Conservation (phyloP, 2,113 vertebrate species). For the Dolichallabes microphthalmus region DNA sequence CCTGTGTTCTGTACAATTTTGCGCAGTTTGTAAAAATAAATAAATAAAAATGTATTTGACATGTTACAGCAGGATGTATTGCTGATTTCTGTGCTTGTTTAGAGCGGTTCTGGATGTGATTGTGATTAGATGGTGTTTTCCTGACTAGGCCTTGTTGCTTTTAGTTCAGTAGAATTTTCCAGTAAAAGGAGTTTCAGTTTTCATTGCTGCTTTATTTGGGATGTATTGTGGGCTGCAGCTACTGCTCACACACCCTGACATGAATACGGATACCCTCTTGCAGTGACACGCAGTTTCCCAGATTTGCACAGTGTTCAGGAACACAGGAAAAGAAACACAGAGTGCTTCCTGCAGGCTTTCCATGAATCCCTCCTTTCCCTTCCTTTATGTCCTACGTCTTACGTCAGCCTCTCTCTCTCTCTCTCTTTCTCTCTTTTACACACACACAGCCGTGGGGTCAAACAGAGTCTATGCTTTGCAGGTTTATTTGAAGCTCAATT, state of each 20-base stretch:
- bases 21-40: neutral
- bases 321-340: constrained; percentile 63
- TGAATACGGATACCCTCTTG: constrained; percentile 33
- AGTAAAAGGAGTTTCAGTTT: constrained; percentile 15
- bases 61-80: neutral
- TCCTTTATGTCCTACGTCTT: constrained; percentile 40
- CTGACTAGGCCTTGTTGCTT: neutral
- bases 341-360: constrained; percentile 66
- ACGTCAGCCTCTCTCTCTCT: constrained; percentile 25
- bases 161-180: neutral
- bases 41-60: neutral
- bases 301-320: constrained; percentile 35
- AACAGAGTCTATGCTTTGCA: neutral
- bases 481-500: neutral
- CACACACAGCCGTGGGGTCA: neutral
- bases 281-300: constrained; percentile 29
- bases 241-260: constrained; percentile 47
- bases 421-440: neutral
- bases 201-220: neutral
- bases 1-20: neutral
- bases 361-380: constrained; percentile 63
- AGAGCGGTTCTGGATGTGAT: neutral
- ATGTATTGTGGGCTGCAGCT: neutral
- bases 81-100: neutral
- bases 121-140: neutral